Evolutionary conservation across 2,113 vertebrate species (phyloP).

Genomic region (Lates calcarifer): DNA sequence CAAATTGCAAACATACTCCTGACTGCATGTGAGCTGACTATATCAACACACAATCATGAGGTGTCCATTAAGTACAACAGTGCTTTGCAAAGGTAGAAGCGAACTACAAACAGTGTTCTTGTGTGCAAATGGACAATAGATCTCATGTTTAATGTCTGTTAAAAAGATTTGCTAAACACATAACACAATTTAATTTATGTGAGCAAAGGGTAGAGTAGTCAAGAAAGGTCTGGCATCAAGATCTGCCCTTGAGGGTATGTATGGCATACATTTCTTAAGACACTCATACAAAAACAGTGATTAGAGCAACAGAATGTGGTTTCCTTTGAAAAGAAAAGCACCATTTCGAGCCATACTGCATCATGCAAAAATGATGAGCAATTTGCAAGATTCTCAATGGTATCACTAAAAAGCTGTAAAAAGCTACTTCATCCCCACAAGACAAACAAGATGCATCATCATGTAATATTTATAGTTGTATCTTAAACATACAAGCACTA

Average conservation of each 20-base stretch:
- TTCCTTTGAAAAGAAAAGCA: neutral
- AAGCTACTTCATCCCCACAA: neutral
- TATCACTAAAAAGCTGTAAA: neutral
- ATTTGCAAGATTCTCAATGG: neutral
- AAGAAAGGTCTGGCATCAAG: neutral
- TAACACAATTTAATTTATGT: neutral
- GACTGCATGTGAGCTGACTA: neutral
- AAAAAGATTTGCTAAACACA: neutral
- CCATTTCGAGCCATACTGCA: neutral
- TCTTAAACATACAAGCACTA: neutral
- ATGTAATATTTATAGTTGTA: neutral
- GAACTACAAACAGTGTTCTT: no score
- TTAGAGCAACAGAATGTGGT: neutral
- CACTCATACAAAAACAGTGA: neutral
- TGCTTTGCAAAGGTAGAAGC: neutral
- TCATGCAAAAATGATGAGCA: neutral
- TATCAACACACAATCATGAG: neutral
- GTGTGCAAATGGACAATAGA: no score
- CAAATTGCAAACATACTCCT: neutral
- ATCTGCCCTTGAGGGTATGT: neutral
- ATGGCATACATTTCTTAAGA: neutral
- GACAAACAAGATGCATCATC: neutral
- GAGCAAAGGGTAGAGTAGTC: neutral
- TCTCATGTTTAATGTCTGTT: neutral
- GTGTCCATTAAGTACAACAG: neutral